These are phyloP conservation scores for Centroberyx gerrardi DNA, from an alignment of 2,797 vertebrate genomes.

Conservation along the genomic window DNA sequence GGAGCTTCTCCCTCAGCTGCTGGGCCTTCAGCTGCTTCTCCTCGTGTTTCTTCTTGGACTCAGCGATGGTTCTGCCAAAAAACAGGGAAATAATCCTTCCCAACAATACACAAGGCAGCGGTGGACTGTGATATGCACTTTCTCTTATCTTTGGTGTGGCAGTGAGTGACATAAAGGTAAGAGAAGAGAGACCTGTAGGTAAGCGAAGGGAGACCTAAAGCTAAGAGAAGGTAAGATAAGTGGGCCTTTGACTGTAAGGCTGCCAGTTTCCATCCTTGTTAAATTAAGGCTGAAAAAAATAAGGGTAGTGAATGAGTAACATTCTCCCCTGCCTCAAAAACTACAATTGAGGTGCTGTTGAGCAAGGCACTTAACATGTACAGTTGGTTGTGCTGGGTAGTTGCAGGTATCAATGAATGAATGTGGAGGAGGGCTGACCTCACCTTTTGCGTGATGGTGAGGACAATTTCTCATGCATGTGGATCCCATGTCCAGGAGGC, in stretches of 20 bases:
- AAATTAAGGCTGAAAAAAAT: slow-evolving; percentile 24
- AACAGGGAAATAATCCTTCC: slow-evolving; percentile 66
- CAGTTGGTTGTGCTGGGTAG: neutral
- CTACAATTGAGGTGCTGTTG: neutral
- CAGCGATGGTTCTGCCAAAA: slow-evolving; percentile 95
- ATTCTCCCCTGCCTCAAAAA: neutral
- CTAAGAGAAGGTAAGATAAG: slow-evolving; percentile 40
- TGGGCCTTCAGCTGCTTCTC: slow-evolving; percentile 99
- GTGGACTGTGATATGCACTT: slow-evolving; percentile 28
- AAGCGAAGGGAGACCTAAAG: neutral
- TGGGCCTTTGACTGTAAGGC: slow-evolving; percentile 41
- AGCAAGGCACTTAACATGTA: slow-evolving; percentile 7
- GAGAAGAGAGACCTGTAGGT: too few relatives aligned
- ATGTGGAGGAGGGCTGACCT: neutral
- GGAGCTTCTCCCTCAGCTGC: slow-evolving; percentile 96
- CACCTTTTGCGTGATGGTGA: slow-evolving; percentile 98
- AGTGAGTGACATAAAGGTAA: slow-evolving; percentile 6
- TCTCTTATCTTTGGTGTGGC: slow-evolving; percentile 24
- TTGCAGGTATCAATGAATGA: neutral
- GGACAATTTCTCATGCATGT: slow-evolving; percentile 99
- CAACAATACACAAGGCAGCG: slow-evolving; percentile 40
- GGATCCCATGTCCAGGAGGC: slow-evolving; percentile 97
- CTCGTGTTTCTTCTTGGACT: slow-evolving; percentile 99
- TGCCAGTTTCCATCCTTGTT: slow-evolving; percentile 50
- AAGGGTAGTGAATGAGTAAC: slow-evolving; percentile 9